phyloP scores from a whole-genome alignment of 1,140 invertebrate genomes.

The Dufourea novaeangliae region DNA sequence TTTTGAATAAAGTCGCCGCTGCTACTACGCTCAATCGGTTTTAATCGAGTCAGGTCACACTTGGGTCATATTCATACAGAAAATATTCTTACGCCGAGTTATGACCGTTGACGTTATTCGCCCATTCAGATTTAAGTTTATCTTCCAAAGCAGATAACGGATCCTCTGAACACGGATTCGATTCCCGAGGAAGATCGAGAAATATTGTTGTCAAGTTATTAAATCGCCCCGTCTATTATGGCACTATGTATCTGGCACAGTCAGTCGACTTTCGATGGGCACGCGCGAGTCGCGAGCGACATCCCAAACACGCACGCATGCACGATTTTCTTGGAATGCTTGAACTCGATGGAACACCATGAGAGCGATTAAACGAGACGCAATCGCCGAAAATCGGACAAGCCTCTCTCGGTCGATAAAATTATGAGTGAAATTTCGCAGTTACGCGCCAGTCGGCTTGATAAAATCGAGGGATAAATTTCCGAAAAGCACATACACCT shows the following conservation, averaged over 20 bases:
- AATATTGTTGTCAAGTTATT: conserved; percentile 22
- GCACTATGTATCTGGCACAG: not conserved
- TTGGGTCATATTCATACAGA: conserved; percentile 58
- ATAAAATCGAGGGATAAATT: no score
- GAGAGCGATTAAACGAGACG: not conserved
- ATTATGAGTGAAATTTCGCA: no score
- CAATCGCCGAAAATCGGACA: no score
- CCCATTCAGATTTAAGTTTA: conserved; percentile 29
- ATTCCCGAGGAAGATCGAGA: no score
- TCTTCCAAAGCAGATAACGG: conserved; percentile 23
- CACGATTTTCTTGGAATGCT: conserved; percentile 18
- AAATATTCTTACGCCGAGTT: conserved; percentile 53
- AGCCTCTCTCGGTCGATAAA: not conserved
- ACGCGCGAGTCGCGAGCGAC: conserved; percentile 4
- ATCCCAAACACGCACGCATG: conserved; percentile 24
- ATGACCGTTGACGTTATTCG: conserved; percentile 20
- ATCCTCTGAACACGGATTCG: not conserved
- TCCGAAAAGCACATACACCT: no score
- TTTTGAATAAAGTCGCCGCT: not conserved
- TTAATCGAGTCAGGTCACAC: conserved; percentile 48
- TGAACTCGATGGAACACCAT: conserved; percentile 20
- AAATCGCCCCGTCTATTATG: not conserved
- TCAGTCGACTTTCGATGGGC: not conserved
- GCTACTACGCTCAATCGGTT: conserved; percentile 6
- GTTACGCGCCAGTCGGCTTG: no score